Evolutionary conservation across 1,140 invertebrate genomes (phyloP).

Genomic region (Heliconius hewitsoni): DNA sequence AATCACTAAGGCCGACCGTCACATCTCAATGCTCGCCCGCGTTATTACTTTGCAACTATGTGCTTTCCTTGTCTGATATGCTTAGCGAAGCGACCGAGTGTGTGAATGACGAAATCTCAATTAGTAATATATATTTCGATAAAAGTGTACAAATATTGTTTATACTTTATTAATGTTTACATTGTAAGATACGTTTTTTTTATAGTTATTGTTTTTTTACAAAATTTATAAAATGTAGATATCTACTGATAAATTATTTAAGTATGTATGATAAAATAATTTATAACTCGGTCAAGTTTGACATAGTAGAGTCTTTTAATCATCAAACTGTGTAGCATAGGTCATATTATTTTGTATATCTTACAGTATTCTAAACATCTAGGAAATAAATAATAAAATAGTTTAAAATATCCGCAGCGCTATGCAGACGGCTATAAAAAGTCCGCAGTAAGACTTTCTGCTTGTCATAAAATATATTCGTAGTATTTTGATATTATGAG

Average conservation of each 20-base stretch:
- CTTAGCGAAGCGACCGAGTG: constrained; percentile 16
- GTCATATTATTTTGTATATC: not conserved
- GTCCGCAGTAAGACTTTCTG: constrained; percentile 21
- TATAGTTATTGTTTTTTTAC: not conserved
- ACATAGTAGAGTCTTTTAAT: not conserved
- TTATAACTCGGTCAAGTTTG: not conserved
- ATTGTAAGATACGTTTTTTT: not conserved
- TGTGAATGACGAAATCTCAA: constrained; percentile 18
- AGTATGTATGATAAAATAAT: not conserved
- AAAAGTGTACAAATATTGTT: not conserved
- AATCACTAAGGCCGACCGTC: constrained; percentile 29
- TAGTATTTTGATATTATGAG: constrained; percentile 40
- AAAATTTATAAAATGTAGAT: not conserved
- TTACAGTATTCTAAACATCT: not conserved
- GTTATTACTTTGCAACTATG: constrained; percentile 49
- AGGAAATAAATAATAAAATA: constrained; percentile 12
- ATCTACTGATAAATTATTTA: not conserved
- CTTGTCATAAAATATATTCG: constrained; percentile 36
- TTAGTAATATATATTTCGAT: not conserved
- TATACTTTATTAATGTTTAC: not conserved
- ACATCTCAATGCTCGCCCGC: constrained; percentile 37
- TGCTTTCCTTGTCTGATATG: constrained; percentile 37
- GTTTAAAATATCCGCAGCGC: constrained; percentile 22
- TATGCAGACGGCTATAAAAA: constrained; percentile 26
- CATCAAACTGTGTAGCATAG: not conserved